Conservation (phyloP, 2,113 vertebrate genomes). For the Laticauda laticaudata region DNA sequence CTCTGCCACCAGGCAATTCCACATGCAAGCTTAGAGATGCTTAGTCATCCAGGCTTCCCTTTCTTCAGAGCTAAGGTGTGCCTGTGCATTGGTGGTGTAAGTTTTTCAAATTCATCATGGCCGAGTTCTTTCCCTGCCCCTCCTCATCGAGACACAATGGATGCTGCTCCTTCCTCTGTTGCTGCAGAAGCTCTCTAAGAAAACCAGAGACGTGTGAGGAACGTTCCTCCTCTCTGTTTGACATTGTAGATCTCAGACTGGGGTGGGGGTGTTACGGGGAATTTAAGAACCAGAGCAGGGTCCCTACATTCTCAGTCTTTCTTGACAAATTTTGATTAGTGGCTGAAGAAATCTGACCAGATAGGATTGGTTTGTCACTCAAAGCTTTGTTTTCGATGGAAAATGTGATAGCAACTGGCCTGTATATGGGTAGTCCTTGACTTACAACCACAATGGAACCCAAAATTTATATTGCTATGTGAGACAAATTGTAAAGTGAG, state of each 20-base stretch:
- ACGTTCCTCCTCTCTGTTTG: background rate
- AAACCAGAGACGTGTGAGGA: background rate
- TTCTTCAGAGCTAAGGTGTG: background rate
- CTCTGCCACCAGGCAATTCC: background rate
- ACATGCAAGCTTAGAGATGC: background rate
- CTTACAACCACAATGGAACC: background rate
- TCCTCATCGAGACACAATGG: background rate
- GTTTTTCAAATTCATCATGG: conserved; percentile 5
- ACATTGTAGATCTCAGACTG: background rate
- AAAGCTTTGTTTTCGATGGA: background rate
- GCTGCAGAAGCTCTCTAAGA: background rate
- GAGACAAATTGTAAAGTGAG: no score
- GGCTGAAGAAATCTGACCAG: background rate
- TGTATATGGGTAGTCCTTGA: background rate
- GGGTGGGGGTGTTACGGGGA: background rate
- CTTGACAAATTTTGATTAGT: background rate
- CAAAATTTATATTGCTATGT: background rate
- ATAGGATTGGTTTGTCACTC: background rate
- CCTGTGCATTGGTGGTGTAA: background rate
- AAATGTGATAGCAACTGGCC: background rate
- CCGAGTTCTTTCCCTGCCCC: background rate
- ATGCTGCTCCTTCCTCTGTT: background rate
- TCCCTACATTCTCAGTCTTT: background rate
- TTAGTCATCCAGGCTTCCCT: background rate
- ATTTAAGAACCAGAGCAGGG: conserved; percentile 2